Evolutionary conservation across 2,113 vertebrate species (phyloP).

Genomic region (Psittacus erithacus): DNA sequence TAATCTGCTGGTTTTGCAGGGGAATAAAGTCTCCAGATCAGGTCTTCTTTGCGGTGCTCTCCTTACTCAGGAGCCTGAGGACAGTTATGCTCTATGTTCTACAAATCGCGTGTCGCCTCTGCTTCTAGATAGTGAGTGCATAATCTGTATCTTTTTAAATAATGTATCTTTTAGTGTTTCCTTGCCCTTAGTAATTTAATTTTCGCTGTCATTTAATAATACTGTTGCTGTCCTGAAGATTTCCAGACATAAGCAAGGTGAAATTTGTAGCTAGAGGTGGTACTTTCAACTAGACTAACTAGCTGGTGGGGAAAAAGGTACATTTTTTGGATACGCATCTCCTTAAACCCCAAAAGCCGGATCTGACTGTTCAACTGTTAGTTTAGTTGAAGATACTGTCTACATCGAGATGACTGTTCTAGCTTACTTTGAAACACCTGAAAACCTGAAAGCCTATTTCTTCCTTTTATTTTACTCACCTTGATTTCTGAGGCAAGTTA

Average conservation of each 20-base stretch:
- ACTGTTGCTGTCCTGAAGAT: background rate
- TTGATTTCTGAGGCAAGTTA: background rate
- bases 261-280: conserved; percentile 9
- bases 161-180: background rate
- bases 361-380: background rate
- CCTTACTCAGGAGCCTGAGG: background rate
- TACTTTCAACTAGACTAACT: background rate
- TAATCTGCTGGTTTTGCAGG: background rate
- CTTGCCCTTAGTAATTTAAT: background rate
- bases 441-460: background rate
- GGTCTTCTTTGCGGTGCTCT: background rate
- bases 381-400: background rate
- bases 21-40: background rate
- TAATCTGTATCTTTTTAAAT: background rate
- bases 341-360: background rate
- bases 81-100: background rate
- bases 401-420: background rate
- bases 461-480: background rate
- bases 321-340: background rate
- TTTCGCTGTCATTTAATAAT: background rate
- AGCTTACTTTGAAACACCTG: background rate
- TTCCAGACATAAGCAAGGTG: background rate
- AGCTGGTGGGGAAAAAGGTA: background rate
- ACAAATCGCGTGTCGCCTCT: background rate
- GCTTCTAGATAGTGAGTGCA: background rate